Evolutionary conservation across 2,888 invertebrate genomes (phyloP).

Genomic region (Dinocampus coccinellae): DNA sequence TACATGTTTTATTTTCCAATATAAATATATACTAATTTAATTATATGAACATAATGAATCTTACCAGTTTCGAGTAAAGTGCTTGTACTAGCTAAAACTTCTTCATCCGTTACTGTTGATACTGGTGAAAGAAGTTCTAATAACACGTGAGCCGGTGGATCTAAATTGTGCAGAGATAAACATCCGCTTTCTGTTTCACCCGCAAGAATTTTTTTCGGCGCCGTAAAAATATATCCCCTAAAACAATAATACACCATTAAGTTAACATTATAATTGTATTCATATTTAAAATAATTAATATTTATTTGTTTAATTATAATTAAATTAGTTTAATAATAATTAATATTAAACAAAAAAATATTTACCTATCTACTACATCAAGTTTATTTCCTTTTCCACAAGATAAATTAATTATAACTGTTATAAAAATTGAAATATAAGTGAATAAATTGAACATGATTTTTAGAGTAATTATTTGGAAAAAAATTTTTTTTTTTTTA

Average conservation of each 20-base stretch:
- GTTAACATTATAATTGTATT: neutral
- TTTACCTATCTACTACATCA: constrained; percentile 29
- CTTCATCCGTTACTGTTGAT: constrained; percentile 43
- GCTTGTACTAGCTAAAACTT: constrained; percentile 54
- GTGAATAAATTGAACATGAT: neutral
- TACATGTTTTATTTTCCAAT: constrained; percentile 17
- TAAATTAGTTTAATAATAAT: neutral
- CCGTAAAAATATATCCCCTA: constrained; percentile 64
- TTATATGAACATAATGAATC: constrained; percentile 14
- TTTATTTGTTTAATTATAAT: neutral
- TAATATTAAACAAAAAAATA: neutral
- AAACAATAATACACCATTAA: constrained; percentile 32
- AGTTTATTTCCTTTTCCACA: constrained; percentile 11
- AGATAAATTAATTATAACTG: neutral
- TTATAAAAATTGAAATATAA: neutral
- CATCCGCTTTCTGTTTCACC: constrained; percentile 63
- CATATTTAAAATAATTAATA: neutral
- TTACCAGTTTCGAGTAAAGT: constrained; percentile 56
- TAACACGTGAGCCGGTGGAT: constrained; percentile 60
- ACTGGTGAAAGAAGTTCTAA: constrained; percentile 56
- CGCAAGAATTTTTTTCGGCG: constrained; percentile 61
- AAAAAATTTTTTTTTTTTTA: constrained; percentile 38
- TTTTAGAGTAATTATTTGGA: too few species aligned
- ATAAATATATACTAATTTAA: constrained; percentile 8
- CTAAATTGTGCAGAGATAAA: constrained; percentile 64